Percentiles rank a stretch among this genome's conserved stretches.
Conservation (phyloP, 1,140 invertebrate genomes). For the Ceratosolen solmsi region DNA sequence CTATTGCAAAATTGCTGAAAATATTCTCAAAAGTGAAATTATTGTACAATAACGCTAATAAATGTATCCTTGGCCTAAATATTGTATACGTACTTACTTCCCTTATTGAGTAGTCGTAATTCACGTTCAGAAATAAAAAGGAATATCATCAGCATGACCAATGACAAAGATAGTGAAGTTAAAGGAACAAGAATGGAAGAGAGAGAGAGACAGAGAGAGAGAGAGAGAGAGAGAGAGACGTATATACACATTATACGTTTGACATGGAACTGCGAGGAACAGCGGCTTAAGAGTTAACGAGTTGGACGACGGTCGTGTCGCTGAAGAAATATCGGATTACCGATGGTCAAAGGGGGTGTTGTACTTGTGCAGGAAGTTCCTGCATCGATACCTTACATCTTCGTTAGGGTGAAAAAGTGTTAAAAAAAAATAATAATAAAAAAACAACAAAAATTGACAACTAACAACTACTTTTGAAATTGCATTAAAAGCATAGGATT, state of each 20-base stretch:
- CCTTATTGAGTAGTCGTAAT: too few relatives aligned
- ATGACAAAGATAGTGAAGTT: too few relatives aligned
- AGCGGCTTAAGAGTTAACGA: background rate
- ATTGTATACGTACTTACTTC: background rate
- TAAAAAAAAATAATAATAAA: too few relatives aligned
- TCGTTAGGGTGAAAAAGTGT: too few relatives aligned
- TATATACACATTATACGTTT: conserved; percentile 9
- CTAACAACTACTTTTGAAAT: too few relatives aligned
- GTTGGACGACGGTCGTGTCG: conserved; percentile 26
- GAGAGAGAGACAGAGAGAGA: background rate
- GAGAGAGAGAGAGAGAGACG: background rate
- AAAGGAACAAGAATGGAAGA: too few relatives aligned
- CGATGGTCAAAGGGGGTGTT: background rate
- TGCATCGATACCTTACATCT: background rate
- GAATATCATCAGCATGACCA: background rate
- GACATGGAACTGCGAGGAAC: conserved; percentile 43
- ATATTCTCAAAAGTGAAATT: too few relatives aligned
- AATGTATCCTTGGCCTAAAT: background rate
- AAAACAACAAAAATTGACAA: too few relatives aligned
- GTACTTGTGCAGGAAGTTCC: background rate
- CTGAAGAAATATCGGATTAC: conserved; percentile 9
- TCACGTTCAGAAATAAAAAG: background rate
- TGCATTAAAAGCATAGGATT: too few relatives aligned
- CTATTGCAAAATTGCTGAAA: too few relatives aligned
- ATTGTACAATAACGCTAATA: background rate